These are phyloP conservation scores for Podarcis lilfordi DNA, from an alignment of 2,797 vertebrate genomes.

Conservation along the genomic window DNA sequence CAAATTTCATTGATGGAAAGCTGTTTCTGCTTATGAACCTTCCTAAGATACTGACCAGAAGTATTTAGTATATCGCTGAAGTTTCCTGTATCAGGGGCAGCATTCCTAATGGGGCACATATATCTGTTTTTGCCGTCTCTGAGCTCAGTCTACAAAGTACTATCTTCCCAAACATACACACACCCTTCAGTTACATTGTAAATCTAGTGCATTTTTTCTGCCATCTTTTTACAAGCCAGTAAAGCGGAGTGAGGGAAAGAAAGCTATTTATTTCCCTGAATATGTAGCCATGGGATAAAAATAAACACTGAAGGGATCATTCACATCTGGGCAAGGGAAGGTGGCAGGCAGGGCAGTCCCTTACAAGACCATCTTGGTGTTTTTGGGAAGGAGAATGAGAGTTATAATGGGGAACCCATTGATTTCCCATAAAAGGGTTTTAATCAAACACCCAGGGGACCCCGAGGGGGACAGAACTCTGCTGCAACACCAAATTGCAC, in stretches of 20 bases:
- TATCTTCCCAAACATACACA: neutral
- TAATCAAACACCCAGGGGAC: slow-evolving; percentile 78
- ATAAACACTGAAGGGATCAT: slow-evolving; percentile 25
- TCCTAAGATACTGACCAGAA: neutral
- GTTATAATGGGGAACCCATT: slow-evolving; percentile 79
- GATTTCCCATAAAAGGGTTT: slow-evolving; percentile 80
- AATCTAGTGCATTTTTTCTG: neutral
- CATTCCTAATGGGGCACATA: neutral
- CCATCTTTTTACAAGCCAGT: neutral
- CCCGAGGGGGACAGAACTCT: slow-evolving; percentile 70
- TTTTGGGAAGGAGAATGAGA: slow-evolving; percentile 73
- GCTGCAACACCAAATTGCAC: slow-evolving; percentile 76
- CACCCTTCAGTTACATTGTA: slow-evolving; percentile 6
- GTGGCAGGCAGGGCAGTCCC: slow-evolving; percentile 45
- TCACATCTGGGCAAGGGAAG: slow-evolving; percentile 39
- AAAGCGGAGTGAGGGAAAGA: neutral
- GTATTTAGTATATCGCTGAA: neutral
- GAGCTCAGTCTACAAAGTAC: neutral
- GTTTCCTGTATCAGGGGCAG: neutral
- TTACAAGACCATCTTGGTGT: slow-evolving; percentile 67
- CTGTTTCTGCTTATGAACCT: neutral
- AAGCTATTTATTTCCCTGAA: slow-evolving; percentile 41
- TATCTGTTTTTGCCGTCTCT: neutral
- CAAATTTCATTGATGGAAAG: neutral
- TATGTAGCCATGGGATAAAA: slow-evolving; percentile 46